These are phyloP conservation scores for Melanostoma mellinum DNA, from an alignment of 2,888 invertebrate species.

Conservation along the genomic window DNA sequence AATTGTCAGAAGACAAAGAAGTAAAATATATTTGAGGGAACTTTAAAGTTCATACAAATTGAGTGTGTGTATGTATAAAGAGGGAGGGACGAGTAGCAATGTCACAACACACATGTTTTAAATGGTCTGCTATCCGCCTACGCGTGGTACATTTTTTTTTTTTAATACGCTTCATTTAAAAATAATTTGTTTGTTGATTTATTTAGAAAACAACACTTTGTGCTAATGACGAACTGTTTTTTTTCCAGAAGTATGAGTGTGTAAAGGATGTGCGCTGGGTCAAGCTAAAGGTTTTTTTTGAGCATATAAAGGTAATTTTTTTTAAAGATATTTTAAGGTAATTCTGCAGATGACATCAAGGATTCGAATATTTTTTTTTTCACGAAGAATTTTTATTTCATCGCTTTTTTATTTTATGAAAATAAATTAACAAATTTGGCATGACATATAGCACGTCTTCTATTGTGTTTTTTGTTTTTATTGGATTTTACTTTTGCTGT, in stretches of 20 bases:
- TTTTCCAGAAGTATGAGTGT: background rate
- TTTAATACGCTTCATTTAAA: constrained; percentile 55
- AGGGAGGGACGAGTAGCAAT: constrained; percentile 31
- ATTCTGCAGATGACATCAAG: no score
- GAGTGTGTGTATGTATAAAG: constrained; percentile 19
- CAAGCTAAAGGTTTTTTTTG: no score
- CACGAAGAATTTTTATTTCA: no score
- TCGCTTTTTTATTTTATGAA: background rate
- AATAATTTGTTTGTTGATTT: constrained; percentile 58
- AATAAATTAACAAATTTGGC: constrained; percentile 13
- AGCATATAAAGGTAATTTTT: no score
- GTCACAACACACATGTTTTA: constrained; percentile 39
- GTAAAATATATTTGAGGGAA: background rate
- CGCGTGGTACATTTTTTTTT: constrained; percentile 37
- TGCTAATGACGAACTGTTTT: constrained; percentile 22
- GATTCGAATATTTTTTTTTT: no score
- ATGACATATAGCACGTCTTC: constrained; percentile 29
- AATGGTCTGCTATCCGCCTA: constrained; percentile 45
- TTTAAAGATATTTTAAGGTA: no score
- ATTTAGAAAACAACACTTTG: constrained; percentile 31
- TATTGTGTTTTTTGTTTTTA: constrained; percentile 9
- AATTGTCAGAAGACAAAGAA: constrained; percentile 25
- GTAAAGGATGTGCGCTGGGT: no score
- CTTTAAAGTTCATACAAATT: background rate
- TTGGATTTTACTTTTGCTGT: constrained; percentile 27